A percentile compares a stretch with the other conserved stretches of the same genome.
phyloP scores from a whole-genome alignment of 2,113 vertebrate species.

The Myrmecobius fasciatus region DNA sequence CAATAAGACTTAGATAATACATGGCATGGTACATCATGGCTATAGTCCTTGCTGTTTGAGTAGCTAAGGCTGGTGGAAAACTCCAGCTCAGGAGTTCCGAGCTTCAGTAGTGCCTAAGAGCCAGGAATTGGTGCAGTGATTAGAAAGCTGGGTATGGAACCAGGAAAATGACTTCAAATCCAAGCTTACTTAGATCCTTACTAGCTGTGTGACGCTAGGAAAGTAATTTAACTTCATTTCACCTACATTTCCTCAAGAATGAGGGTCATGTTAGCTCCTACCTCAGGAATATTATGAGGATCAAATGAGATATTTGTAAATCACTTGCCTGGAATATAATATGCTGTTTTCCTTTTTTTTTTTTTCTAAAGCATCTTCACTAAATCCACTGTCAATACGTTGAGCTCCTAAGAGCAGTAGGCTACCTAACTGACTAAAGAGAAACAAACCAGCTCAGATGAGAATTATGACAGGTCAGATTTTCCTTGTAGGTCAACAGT shows the following conservation, averaged over 20 bases:
- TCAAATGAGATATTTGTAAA: neutral
- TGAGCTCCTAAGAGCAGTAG: neutral
- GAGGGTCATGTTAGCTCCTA: neutral
- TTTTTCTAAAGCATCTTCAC: neutral
- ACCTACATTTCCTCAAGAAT: neutral
- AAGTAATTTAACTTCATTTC: neutral
- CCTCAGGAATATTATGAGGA: neutral
- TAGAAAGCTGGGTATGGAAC: neutral
- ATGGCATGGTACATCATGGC: neutral
- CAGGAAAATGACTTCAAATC: neutral
- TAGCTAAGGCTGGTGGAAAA: neutral
- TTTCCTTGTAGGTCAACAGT: neutral
- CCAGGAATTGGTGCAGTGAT: neutral
- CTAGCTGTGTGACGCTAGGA: neutral
- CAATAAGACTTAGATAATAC: neutral
- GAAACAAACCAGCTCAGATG: neutral
- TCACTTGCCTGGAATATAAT: neutral
- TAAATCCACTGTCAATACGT: neutral
- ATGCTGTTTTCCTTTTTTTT: neutral
- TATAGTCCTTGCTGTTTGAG: neutral
- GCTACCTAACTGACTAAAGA: neutral
- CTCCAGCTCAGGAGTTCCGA: neutral
- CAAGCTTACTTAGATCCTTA: neutral
- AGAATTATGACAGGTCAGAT: neutral
- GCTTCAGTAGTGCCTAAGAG: neutral